Base-by-base conservation (phyloP, 2,888 invertebrate genomes). In the Linyphia triangularis region DNA sequence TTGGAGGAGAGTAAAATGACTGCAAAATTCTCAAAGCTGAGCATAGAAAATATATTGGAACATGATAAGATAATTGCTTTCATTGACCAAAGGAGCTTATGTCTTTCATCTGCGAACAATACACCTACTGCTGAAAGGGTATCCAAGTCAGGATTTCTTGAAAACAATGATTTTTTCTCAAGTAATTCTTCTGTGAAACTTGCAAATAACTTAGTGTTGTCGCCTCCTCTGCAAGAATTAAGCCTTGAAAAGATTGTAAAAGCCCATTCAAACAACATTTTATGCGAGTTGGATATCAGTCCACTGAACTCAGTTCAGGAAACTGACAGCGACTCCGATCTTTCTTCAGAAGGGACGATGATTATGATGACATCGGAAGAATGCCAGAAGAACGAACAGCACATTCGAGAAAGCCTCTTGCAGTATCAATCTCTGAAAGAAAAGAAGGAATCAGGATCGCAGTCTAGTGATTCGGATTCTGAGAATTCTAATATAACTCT, bases 361-460 rank as follows among this genome's bases (percentile, higher is more conserved):
- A 91, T 91, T 16, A 89, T 91, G 88, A 91, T 91, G 91, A 91
- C 91, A 1, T 73, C 88, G 0, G 91, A 91, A 77, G 91, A 91
- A 85, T 90, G 90, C 33, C 73, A 85, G 59, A 85, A 90, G 61
- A 91, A 91, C 73, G 90, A 91, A 67, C 85, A 90, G 30, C 88
- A 89, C 10, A 90, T 91, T 33, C 59, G 61, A 16, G 85, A 85
- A 81, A 89, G 89, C 61, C 61, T 89, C 4, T 10, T 70, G 26
- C 51, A 75, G 26, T 89, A 75, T 63, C 73, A 89, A 24, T 79
- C 72, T 16, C 19, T 72, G 28, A 88, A 88, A 63, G 82, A 88
- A 33, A 82, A 61, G 59, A 40, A 63, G 40, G 57, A 22, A 3
- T 65, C 65, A n/a, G 9, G 19, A 16, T 9, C 28, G 4, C 7